phyloP scores from a whole-genome alignment of 2,113 vertebrate genomes.

The Mastomys coucha region DNA sequence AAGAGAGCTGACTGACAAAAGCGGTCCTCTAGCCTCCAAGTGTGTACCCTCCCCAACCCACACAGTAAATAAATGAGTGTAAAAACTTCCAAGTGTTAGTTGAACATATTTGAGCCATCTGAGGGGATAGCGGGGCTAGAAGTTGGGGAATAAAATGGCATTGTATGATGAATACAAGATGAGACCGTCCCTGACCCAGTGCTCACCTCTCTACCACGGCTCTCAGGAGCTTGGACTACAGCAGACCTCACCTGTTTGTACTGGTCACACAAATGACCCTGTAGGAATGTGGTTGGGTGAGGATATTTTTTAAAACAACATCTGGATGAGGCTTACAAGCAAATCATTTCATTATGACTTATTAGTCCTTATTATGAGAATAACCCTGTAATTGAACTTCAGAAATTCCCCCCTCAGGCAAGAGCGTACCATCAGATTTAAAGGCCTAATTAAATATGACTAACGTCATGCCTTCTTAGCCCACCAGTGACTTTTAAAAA shows the following conservation, averaged over 20 bases:
- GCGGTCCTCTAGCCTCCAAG: background rate
- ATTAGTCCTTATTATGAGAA: conserved; percentile 81
- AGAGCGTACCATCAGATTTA: conserved; percentile 62
- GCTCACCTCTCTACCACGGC: background rate
- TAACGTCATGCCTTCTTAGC: conserved; percentile 70
- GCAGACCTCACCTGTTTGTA: conserved; percentile 68
- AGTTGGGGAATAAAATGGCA: background rate
- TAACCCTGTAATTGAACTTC: conserved; percentile 80
- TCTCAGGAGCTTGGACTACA: background rate
- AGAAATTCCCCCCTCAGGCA: conserved; percentile 76
- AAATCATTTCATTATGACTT: conserved; percentile 79
- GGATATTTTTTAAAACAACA: conserved; percentile 71
- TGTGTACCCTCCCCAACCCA: background rate
- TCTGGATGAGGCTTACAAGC: conserved; percentile 80
- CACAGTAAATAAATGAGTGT: too few species aligned
- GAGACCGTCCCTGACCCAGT: background rate
- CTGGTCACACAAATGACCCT: conserved; percentile 73
- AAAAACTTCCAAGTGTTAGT: background rate
- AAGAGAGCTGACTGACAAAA: too few species aligned
- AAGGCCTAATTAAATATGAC: conserved; percentile 77
- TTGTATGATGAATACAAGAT: background rate
- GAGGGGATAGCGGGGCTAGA: background rate
- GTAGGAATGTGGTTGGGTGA: conserved; percentile 75
- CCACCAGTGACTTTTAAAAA: conserved; percentile 59
- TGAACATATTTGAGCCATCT: background rate